Conservation (phyloP, 2,113 vertebrate genomes). For the Cariama cristata region DNA sequence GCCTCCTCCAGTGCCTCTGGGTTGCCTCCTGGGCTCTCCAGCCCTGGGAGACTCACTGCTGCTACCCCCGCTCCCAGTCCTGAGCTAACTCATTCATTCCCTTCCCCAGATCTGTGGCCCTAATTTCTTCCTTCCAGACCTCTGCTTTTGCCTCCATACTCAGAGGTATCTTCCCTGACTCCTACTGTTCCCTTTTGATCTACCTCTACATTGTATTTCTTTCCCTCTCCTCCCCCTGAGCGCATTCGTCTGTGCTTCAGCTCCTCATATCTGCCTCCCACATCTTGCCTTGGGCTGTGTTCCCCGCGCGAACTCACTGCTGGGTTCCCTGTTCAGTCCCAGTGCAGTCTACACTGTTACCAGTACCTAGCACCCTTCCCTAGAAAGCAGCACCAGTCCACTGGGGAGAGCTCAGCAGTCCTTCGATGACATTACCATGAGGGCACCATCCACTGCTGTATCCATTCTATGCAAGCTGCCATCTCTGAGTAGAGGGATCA, state of each 20-base stretch:
- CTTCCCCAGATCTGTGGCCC: neutral
- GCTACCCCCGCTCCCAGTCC: neutral
- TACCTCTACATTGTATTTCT: neutral
- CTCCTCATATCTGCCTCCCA: neutral
- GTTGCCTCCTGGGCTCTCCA: neutral
- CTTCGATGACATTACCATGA: fast-evolving
- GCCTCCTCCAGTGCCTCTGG: neutral
- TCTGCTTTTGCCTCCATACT: neutral
- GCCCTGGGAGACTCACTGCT: neutral
- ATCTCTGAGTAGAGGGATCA: neutral
- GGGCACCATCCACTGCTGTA: neutral
- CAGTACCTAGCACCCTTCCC: neutral
- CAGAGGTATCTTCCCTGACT: neutral
- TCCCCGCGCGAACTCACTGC: neutral
- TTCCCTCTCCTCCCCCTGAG: neutral
- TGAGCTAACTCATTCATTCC: neutral
- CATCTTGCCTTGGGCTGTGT: neutral
- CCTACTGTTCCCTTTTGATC: neutral
- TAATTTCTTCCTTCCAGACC: neutral
- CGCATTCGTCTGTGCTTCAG: neutral
- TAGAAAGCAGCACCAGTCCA: neutral
- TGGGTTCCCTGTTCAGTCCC: neutral
- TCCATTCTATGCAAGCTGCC: neutral
- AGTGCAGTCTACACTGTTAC: fast-evolving
- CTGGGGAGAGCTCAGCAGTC: neutral